Evolutionary conservation across 2,888 invertebrate genomes (phyloP).

Genomic region (Sinhomidia bicolor): DNA sequence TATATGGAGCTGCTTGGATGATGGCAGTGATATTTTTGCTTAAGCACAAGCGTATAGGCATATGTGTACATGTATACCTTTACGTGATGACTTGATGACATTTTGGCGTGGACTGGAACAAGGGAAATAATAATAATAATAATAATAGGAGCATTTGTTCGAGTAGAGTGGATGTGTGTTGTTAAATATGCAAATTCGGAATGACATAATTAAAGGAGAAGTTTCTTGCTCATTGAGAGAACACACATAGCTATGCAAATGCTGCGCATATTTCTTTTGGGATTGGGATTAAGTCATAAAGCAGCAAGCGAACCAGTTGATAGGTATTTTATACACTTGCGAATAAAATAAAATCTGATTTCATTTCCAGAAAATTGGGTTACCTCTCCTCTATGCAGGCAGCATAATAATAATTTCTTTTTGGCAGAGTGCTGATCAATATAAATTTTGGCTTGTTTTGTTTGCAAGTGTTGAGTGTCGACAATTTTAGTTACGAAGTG

Average conservation of each 20-base stretch:
- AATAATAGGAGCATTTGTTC: not conserved
- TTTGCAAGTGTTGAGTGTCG: not conserved
- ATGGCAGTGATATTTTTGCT: not conserved
- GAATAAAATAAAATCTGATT: not conserved
- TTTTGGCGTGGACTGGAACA: not conserved
- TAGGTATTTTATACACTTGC: no score
- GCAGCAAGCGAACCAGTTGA: no score
- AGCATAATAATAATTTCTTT: not conserved
- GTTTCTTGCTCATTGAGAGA: not conserved
- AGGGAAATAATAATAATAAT: not conserved
- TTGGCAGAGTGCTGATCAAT: no score
- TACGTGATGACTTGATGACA: not conserved
- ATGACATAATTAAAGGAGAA: not conserved
- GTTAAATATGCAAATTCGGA: slow-evolving; percentile 26
- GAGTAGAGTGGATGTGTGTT: not conserved
- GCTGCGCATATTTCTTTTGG: not conserved
- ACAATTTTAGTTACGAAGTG: not conserved
- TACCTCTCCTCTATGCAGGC: not conserved
- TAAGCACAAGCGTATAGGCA: not conserved
- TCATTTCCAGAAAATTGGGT: not conserved
- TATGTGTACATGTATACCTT: not conserved
- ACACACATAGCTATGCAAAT: not conserved
- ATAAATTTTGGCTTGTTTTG: not conserved
- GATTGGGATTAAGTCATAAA: not conserved
- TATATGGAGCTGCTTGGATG: no score